A percentile compares a stretch with the other conserved stretches of the same genome.
Evolutionary conservation across 2,797 vertebrate genomes (phyloP).

Genomic region (Falco naumanni): DNA sequence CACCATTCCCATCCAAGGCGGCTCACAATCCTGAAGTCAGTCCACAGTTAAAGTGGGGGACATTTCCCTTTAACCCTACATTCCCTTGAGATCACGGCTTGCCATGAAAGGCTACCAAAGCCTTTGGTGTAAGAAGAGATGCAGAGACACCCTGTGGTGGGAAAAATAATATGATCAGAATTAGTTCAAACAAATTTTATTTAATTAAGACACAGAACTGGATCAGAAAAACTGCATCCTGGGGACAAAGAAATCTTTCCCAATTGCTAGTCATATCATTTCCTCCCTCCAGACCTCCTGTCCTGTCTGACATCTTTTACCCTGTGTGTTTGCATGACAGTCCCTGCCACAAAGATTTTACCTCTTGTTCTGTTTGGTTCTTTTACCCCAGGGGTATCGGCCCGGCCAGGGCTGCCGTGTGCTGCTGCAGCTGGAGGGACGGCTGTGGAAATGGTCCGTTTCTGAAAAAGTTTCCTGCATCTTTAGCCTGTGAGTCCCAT

Average conservation of each 20-base stretch:
- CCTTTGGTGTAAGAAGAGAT: neutral
- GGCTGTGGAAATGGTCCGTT: neutral
- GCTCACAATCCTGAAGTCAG: neutral
- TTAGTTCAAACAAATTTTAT: neutral
- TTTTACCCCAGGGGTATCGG: neutral
- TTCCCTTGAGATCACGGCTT: neutral
- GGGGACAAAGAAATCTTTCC: neutral
- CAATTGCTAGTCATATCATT: neutral
- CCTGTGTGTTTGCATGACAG: neutral
- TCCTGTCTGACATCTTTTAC: neutral
- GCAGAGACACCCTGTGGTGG: conserved; percentile 59
- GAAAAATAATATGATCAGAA: neutral
- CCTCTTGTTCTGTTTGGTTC: neutral
- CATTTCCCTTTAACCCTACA: neutral
- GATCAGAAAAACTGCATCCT: neutral
- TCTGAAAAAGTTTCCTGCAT: neutral
- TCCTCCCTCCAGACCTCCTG: neutral
- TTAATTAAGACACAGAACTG: neutral
- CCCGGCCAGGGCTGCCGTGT: neutral
- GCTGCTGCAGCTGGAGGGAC: neutral
- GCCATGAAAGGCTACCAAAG: neutral
- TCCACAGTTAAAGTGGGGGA: neutral
- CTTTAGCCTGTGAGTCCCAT: neutral
- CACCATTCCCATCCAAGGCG: neutral
- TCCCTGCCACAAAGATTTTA: neutral